Conservation (phyloP, 1,140 invertebrate species). For the Elysia chlorotica region DNA sequence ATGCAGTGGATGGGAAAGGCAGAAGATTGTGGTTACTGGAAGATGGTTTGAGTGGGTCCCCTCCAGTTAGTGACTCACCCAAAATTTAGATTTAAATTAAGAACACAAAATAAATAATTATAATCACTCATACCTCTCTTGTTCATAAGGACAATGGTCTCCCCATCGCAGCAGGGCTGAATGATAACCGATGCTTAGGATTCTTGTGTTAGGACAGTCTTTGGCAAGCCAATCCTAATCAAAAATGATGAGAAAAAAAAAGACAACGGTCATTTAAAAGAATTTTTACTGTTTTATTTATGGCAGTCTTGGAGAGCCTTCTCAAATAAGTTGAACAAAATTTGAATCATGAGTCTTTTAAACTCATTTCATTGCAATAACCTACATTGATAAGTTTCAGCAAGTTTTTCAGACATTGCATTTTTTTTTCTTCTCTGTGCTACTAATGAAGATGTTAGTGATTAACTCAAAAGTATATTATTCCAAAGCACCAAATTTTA, state of each 20-base stretch:
- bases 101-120: no score
- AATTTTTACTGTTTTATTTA: background rate
- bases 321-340: background rate
- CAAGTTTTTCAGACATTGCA: no score
- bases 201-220: slow-evolving; percentile 69
- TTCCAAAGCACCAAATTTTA: no score
- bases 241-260: slow-evolving; percentile 16
- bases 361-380: background rate
- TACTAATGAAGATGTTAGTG: no score
- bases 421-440: no score
- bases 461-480: background rate
- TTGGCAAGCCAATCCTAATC: slow-evolving; percentile 75
- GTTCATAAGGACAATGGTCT: slow-evolving; percentile 66
- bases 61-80: no score
- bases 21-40: no score
- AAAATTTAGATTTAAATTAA: no score
- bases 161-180: slow-evolving; percentile 72
- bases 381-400: background rate
- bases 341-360: no score
- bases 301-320: background rate
- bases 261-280: background rate
- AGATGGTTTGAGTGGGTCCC: no score
- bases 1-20: no score
- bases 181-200: slow-evolving; percentile 73
- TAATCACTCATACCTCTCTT: slow-evolving; percentile 64